These are phyloP conservation scores for Drosophila kanapiae DNA, from an alignment of 1,140 invertebrate species.

Conservation along the genomic window DNA sequence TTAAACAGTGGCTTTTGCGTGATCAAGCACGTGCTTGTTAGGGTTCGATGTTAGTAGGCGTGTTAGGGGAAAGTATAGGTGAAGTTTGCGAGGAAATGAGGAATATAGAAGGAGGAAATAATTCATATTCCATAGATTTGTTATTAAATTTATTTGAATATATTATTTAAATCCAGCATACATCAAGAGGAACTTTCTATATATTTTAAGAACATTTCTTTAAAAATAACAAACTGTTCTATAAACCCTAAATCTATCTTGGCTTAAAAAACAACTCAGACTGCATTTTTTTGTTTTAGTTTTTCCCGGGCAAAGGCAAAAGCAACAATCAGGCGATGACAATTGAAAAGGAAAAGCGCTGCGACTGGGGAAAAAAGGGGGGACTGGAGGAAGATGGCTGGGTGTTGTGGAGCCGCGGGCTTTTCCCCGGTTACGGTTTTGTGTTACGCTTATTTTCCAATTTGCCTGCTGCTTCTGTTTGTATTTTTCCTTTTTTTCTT, in stretches of 20 bases:
- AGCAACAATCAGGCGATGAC: constrained; percentile 59
- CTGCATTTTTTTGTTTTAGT: neutral
- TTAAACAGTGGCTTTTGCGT: too few species aligned
- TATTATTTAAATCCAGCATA: too few species aligned
- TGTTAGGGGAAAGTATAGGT: too few species aligned
- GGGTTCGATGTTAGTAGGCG: too few species aligned
- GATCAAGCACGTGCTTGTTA: too few species aligned
- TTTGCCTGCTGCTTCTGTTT: constrained; percentile 55
- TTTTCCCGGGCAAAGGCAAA: constrained; percentile 5
- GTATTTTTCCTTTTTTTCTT: constrained; percentile 17
- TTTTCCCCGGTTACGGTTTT: constrained; percentile 68
- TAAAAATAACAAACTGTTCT: neutral
- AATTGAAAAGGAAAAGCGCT: constrained; percentile 2
- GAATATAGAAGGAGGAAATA: too few species aligned
- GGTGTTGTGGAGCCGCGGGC: constrained; percentile 42
- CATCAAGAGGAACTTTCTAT: too few species aligned
- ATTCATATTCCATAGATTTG: too few species aligned
- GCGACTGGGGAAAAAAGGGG: neutral
- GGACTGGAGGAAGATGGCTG: neutral
- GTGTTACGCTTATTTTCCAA: constrained; percentile 84
- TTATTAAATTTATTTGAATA: too few species aligned
- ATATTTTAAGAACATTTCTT: neutral
- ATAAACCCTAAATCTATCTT: neutral
- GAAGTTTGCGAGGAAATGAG: too few species aligned
- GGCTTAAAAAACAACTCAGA: neutral